Percentiles rank a stretch among this genome's conserved stretches.
Evolutionary conservation across 2,888 invertebrate species (phyloP).

Genomic region (Polylopha cassiicola): DNA sequence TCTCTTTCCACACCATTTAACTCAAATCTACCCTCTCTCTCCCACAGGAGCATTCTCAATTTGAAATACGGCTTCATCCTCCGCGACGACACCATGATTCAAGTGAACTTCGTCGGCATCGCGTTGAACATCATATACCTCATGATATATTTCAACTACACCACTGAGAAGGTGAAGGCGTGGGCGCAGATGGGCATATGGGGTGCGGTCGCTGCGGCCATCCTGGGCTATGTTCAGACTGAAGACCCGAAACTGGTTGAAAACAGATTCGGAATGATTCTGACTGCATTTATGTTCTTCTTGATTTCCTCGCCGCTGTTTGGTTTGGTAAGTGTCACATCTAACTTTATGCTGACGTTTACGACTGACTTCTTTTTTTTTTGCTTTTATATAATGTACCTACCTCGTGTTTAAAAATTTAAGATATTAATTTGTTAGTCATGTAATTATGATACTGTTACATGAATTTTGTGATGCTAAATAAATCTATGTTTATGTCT

Average conservation of each 20-base stretch:
- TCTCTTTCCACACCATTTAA: slow-evolving; percentile 1
- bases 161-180: slow-evolving; percentile 70
- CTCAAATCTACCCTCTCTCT: slow-evolving; percentile 7
- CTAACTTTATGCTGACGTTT: no score
- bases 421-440: slow-evolving; percentile 1
- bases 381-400: no score
- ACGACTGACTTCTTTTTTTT: no score
- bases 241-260: slow-evolving; percentile 82
- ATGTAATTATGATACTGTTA: no score
- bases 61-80: slow-evolving; percentile 86
- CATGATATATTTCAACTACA: slow-evolving; percentile 81
- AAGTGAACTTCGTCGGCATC: slow-evolving; percentile 86
- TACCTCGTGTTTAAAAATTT: neutral
- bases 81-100: slow-evolving; percentile 85
- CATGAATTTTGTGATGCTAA: no score
- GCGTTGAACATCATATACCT: slow-evolving; percentile 82
- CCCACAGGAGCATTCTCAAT: slow-evolving; percentile 84
- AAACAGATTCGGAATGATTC: slow-evolving; percentile 82
- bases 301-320: slow-evolving; percentile 84
- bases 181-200: slow-evolving; percentile 77
- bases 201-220: slow-evolving; percentile 72
- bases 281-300: slow-evolving; percentile 81
- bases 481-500: no score
- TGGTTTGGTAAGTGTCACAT: slow-evolving; percentile 78
- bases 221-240: slow-evolving; percentile 80